phyloP scores from a whole-genome alignment of 2,888 invertebrate species.

The Tholera decimalis region DNA sequence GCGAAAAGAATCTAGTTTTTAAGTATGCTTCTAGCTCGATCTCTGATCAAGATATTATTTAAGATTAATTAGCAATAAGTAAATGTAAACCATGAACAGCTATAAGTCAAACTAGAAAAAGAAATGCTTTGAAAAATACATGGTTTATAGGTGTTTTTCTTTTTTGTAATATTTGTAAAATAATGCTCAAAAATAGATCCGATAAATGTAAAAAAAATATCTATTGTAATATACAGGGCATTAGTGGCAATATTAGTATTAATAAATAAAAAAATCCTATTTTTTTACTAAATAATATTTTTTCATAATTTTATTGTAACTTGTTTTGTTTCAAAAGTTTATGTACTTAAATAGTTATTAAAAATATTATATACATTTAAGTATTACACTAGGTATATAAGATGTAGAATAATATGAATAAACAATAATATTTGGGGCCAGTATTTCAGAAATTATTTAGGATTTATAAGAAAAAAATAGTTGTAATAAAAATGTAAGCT shows the following conservation, averaged over 20 bases:
- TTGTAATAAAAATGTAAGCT: constrained; percentile 17
- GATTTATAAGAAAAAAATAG: constrained; percentile 27
- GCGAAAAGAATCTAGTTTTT: no score
- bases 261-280: constrained; percentile 63
- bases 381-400: constrained; percentile 24
- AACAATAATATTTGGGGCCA: constrained; percentile 77
- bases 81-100: constrained; percentile 2
- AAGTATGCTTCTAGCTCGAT: constrained; percentile 13
- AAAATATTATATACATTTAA: constrained; percentile 33
- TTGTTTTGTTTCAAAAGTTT: constrained; percentile 86
- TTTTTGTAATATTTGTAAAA: constrained; percentile 23
- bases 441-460: constrained; percentile 83
- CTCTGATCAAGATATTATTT: constrained; percentile 32
- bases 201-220: constrained; percentile 36
- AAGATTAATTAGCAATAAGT: background rate
- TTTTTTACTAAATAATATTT: constrained; percentile 53
- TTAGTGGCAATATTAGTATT: constrained; percentile 83
- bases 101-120: background rate
- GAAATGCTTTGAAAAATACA: constrained; percentile 1
- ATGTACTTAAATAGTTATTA: constrained; percentile 59
- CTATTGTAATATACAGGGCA: constrained; percentile 73
- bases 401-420: constrained; percentile 24
- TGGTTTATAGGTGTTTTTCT: background rate
- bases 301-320: constrained; percentile 43
- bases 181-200: constrained; percentile 67